Evolutionary conservation across 2,888 invertebrate species (phyloP).

Genomic region (Yponomeuta sedellus): DNA sequence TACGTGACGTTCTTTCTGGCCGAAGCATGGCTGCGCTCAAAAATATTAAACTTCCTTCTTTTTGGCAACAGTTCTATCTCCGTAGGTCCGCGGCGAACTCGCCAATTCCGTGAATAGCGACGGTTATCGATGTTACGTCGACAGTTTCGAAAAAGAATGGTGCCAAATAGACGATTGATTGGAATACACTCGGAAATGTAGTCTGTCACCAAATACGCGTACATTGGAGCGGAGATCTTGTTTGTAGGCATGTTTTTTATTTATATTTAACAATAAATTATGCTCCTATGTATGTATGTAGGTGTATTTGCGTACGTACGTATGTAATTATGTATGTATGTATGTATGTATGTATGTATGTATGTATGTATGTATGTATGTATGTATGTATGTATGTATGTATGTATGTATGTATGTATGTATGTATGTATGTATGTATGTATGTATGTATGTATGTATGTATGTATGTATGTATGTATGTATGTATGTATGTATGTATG

Average conservation of each 20-base stretch:
- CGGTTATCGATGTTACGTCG: conserved; percentile 29
- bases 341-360: no score
- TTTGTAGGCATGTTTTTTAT: background rate
- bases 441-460: no score
- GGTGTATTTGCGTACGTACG: no score
- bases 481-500: no score
- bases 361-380: no score
- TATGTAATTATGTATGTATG: no score
- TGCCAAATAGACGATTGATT: conserved; percentile 21
- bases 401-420: no score
- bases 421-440: no score
- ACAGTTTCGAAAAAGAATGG: conserved; percentile 28
- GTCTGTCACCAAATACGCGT: background rate
- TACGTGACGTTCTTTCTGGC: background rate
- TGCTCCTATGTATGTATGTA: no score
- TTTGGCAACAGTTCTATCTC: conserved; percentile 20
- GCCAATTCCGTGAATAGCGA: conserved; percentile 31
- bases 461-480: no score
- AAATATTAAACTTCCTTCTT: conserved; percentile 13
- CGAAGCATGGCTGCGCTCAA: background rate
- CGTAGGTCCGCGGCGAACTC: conserved; percentile 22
- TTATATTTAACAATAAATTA: no score
- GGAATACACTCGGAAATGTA: conserved; percentile 9
- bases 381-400: no score
- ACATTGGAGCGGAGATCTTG: background rate